These are phyloP conservation scores for Reticulitermes lucifugus DNA, from an alignment of 2,888 invertebrate genomes.

Conservation along the genomic window DNA sequence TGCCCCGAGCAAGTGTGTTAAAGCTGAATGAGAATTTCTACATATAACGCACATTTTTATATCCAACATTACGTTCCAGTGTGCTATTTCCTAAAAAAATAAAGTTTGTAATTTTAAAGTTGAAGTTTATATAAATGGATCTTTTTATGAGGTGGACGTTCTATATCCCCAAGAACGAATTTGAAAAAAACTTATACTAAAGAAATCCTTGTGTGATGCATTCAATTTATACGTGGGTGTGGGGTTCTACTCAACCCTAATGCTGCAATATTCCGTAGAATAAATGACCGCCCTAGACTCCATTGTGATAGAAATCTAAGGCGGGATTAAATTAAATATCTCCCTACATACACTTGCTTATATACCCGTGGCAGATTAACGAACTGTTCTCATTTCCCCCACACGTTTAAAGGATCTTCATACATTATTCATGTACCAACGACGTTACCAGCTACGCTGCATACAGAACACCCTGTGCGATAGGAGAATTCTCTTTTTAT, in stretches of 20 bases:
- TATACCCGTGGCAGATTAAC: background rate
- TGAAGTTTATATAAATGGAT: background rate
- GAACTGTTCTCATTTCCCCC: background rate
- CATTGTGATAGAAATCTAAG: background rate
- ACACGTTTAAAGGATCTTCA: background rate
- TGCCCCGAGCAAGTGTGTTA: too few species aligned
- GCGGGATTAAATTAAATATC: background rate
- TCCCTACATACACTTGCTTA: background rate
- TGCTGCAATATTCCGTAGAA: background rate
- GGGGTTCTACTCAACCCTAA: background rate
- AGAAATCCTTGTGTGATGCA: background rate
- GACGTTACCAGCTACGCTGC: background rate
- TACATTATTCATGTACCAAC: background rate
- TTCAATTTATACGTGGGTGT: background rate
- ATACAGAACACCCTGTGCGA: background rate
- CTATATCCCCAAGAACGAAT: background rate
- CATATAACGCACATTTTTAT: background rate
- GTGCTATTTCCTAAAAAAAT: background rate
- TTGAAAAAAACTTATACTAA: background rate
- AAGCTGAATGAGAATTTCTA: too few species aligned
- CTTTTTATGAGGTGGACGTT: background rate
- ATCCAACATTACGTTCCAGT: background rate
- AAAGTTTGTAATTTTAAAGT: background rate
- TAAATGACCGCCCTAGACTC: background rate
- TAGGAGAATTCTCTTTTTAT: background rate